Percentiles rank a stretch among this genome's conserved stretches.
Evolutionary conservation across 2,888 invertebrate species (phyloP).

Genomic region (Heliconius ethilla): DNA sequence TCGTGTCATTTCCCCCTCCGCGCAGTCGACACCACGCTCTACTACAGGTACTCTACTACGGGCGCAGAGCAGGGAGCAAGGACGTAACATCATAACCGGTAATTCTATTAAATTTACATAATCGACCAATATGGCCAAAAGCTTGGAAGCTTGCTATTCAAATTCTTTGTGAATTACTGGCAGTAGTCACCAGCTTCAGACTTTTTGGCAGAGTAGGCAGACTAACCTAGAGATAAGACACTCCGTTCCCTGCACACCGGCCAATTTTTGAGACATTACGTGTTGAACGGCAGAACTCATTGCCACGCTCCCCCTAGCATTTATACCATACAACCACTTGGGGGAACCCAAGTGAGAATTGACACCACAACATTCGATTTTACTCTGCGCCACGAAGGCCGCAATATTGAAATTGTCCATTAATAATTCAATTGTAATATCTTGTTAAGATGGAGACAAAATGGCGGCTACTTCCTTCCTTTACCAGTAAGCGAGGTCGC

Average conservation of each 20-base stretch:
- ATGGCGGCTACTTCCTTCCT: too few relatives aligned
- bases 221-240: not conserved
- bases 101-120: conserved; percentile 17
- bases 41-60: not conserved
- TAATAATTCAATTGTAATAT: conserved; percentile 14
- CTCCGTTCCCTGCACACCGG: too few relatives aligned
- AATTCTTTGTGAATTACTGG: not conserved
- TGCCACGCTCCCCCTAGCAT: too few relatives aligned
- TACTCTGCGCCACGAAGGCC: not conserved
- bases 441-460: not conserved
- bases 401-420: not conserved
- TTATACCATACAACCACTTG: not conserved
- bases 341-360: not conserved
- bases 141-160: not conserved
- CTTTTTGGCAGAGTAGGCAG: not conserved
- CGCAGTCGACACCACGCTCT: not conserved
- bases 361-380: not conserved
- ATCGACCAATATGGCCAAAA: conserved; percentile 12
- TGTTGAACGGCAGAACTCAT: not conserved
- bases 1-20: not conserved
- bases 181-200: not conserved
- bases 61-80: not conserved
- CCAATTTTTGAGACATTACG: not conserved
- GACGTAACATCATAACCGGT: conserved; percentile 19
- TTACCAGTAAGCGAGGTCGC: not conserved